phyloP scores from a whole-genome alignment of 2,888 invertebrate genomes.

The Gerris lacustris region DNA sequence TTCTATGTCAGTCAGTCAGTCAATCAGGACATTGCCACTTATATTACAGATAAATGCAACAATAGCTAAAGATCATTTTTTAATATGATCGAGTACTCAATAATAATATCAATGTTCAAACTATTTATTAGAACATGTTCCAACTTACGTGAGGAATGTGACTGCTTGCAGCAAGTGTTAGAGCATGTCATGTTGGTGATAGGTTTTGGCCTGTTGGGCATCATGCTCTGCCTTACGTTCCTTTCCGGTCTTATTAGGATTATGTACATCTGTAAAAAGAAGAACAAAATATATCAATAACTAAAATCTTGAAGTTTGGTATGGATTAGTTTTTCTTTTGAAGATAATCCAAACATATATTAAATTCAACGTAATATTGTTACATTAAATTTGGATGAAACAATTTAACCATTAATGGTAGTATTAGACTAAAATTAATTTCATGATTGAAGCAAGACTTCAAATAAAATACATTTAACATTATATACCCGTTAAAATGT shows the following conservation, averaged over 20 bases:
- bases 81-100: no score
- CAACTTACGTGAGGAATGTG: not conserved
- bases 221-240: slow-evolving; percentile 41
- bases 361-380: not conserved
- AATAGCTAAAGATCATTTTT: no score
- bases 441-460: no score
- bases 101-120: no score
- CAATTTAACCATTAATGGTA: no score
- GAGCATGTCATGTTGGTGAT: not conserved
- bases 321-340: not conserved
- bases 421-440: no score
- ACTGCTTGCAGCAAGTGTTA: not conserved
- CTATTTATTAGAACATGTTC: no score
- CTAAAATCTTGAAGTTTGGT: not conserved
- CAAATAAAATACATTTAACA: no score
- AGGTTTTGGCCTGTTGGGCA: slow-evolving; percentile 26
- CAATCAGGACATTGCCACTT: no score
- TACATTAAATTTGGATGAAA: not conserved
- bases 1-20: no score
- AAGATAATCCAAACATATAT: not conserved
- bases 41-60: no score
- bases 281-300: not conserved
- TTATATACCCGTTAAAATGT: no score
- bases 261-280: slow-evolving; percentile 39
- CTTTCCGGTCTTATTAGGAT: slow-evolving; percentile 44